A percentile compares a stretch with the other conserved stretches of the same genome.
phyloP scores from a whole-genome alignment of 2,888 invertebrate species.

The Hyposoter dolosus region DNA sequence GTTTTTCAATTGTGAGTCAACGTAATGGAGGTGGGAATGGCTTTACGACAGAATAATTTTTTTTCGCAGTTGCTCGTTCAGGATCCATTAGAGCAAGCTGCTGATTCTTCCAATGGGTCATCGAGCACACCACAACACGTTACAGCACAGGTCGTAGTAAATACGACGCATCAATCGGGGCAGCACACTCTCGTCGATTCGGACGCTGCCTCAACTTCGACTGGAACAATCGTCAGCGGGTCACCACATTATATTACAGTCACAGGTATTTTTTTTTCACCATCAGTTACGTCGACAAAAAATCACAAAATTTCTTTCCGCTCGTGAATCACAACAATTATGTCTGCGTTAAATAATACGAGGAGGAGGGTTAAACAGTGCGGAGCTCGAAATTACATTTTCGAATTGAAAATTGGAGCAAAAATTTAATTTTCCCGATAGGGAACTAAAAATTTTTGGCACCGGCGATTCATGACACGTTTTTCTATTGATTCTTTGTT shows the following conservation, averaged over 20 bases:
- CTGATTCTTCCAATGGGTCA: constrained; percentile 87
- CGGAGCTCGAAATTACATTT: neutral
- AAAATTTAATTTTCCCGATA: neutral
- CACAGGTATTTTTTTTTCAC: constrained; percentile 86
- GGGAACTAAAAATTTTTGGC: too few relatives aligned
- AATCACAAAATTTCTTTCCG: neutral
- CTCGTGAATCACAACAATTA: neutral
- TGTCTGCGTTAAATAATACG: neutral
- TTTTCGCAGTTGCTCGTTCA: constrained; percentile 81
- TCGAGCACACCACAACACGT: constrained; percentile 85
- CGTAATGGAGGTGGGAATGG: neutral
- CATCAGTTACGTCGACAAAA: neutral
- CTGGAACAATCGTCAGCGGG: constrained; percentile 84
- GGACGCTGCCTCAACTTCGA: constrained; percentile 86
- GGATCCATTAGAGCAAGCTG: constrained; percentile 86
- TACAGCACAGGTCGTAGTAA: constrained; percentile 85
- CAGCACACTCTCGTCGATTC: constrained; percentile 85
- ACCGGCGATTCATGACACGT: too few relatives aligned
- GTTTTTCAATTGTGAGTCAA: neutral
- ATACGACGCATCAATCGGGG: constrained; percentile 83
- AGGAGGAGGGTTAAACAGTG: neutral
- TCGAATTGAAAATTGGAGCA: neutral
- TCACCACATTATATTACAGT: constrained; percentile 90
- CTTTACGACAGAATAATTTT: neutral
- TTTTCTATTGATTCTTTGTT: too few relatives aligned